Evolutionary conservation across 2,888 invertebrate genomes (phyloP).

Genomic region (Escarpia spicata): DNA sequence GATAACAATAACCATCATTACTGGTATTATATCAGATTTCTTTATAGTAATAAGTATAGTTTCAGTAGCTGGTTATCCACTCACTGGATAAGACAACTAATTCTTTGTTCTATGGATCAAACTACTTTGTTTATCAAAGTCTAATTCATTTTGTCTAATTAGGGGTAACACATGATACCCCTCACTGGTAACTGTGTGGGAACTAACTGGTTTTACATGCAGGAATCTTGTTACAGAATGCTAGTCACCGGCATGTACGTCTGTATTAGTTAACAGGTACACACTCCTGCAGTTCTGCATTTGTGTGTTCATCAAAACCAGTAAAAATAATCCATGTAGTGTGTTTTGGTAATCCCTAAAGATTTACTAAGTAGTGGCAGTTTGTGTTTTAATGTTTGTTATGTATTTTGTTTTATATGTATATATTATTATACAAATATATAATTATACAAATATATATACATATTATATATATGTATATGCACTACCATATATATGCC

Average conservation of each 20-base stretch:
- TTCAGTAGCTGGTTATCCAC: no score
- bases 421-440: not conserved
- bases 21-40: no score
- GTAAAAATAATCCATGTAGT: not conserved
- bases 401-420: not conserved
- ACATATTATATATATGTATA: no score
- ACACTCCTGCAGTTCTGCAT: not conserved
- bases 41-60: no score
- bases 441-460: no score
- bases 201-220: not conserved
- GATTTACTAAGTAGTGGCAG: not conserved
- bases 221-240: not conserved
- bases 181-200: not conserved
- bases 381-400: not conserved
- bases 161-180: not conserved
- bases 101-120: not conserved
- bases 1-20: no score
- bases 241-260: not conserved
- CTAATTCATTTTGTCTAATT: not conserved
- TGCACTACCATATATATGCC: not conserved
- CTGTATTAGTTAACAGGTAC: not conserved
- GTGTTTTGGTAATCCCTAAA: not conserved
- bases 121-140: not conserved
- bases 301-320: not conserved
- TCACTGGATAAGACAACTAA: not conserved